Percentiles rank a stretch among this genome's conserved stretches.
These are phyloP conservation scores for Drosophila atripex DNA, from an alignment of 2,888 invertebrate genomes.

Conservation along the genomic window DNA sequence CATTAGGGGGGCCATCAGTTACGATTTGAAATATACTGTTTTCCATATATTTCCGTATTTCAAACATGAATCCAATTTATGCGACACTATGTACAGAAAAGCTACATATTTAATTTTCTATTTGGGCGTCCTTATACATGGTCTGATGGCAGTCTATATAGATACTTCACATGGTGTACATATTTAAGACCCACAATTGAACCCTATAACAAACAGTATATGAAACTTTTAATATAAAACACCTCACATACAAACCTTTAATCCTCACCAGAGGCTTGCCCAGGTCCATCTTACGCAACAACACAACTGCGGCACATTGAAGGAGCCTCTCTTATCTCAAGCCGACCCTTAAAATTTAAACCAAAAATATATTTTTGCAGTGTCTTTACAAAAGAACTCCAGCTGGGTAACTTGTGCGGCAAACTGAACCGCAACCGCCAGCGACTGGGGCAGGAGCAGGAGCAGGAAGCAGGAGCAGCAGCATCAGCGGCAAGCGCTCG, in stretches of 20 bases:
- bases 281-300: background rate
- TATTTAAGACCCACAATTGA: too few relatives aligned
- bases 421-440: slow-evolving; percentile 40
- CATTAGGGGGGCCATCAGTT: background rate
- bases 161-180: too few relatives aligned
- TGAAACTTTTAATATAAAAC: background rate
- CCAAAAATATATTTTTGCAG: slow-evolving; percentile 23
- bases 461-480: slow-evolving; percentile 39
- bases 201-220: too few relatives aligned
- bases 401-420: slow-evolving; percentile 59
- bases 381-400: slow-evolving; percentile 27
- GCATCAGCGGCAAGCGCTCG: slow-evolving; percentile 43
- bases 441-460: slow-evolving; percentile 29
- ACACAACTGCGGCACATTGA: background rate
- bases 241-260: background rate
- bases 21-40: too few relatives aligned
- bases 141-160: background rate
- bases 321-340: background rate
- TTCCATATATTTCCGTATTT: too few relatives aligned
- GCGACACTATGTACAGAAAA: background rate
- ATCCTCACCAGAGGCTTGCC: background rate
- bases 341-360: background rate
- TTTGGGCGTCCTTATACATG: background rate
- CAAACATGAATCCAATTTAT: background rate
- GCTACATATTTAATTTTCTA: background rate